A percentile compares a stretch with the other conserved stretches of the same genome.
Evolutionary conservation across 2,113 vertebrate species (phyloP).

Genomic region (Aythya baeri): DNA sequence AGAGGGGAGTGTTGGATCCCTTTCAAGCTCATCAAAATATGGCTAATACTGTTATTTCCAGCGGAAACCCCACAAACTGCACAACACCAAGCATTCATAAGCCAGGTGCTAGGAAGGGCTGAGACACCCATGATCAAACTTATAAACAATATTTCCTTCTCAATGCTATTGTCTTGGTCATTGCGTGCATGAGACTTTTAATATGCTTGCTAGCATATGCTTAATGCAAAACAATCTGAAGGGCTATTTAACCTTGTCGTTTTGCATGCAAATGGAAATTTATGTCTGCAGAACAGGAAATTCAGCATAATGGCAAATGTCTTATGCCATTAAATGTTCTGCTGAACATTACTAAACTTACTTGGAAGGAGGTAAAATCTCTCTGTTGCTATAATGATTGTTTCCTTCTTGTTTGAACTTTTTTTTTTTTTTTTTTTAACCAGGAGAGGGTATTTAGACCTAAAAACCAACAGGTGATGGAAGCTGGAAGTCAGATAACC

Average conservation of each 20-base stretch:
- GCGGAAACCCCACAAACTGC: neutral
- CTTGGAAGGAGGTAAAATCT: constrained; percentile 38
- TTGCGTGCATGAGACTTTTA: neutral
- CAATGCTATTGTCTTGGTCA: neutral
- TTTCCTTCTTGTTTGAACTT: neutral
- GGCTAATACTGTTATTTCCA: neutral
- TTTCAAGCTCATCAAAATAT: neutral
- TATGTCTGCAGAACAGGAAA: constrained; percentile 40
- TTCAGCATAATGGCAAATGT: neutral
- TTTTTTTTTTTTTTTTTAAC: neutral
- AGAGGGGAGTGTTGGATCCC: neutral
- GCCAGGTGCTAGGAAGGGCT: neutral
- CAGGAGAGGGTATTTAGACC: neutral
- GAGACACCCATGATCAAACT: neutral
- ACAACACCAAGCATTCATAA: neutral
- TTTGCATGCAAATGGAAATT: neutral
- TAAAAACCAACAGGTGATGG: neutral
- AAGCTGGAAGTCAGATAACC: neutral
- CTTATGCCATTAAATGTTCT: constrained; percentile 51
- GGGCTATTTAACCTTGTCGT: neutral
- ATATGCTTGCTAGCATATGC: neutral
- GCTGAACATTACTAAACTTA: constrained; percentile 46
- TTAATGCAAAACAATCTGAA: constrained; percentile 8
- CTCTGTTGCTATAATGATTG: neutral
- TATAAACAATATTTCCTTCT: neutral